Base-by-base conservation (phyloP, 2,888 invertebrate genomes). In the Perizoma affinitatum region DNA sequence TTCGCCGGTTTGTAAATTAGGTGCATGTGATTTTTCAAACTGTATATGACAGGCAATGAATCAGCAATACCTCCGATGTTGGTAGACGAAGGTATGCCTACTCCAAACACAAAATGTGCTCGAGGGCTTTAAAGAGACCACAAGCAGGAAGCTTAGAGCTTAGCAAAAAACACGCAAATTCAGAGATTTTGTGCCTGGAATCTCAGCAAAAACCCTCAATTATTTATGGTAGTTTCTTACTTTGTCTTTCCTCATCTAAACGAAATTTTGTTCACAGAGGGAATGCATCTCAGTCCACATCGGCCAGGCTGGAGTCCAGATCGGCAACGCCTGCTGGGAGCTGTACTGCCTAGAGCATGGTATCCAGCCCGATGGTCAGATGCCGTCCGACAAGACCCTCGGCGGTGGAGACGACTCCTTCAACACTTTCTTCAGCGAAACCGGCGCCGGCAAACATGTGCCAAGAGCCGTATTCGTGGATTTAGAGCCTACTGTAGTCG, bases 401-500 rank as follows among this genome's bases (percentile, higher is more conserved):
- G 95, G 95, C 11, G 95, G 95, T 5, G 95, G 95, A 47, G 96
- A 96, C 74, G 96, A 96, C 84, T 95, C 95, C 56, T 96, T 96
- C 84, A 96, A 95, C 84, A 96, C 96, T 7, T 96, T 96, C 88
- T 96, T 96, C 87, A 95, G 95, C 67, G 96, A 96, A 78, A 96
- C 96, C 9, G 95, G 95, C 9, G 93, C 95, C 0, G 96, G 96
- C 34, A 96, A 98, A 82, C 97, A 98, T 78, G 97, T 98, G 35
- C 98, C 98, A 0, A 93, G 98, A 55, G 97, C 96, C 0, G 96
- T 98, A 43, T 97, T 97, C 79, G 96, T 98, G 6, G 98, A 98
- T 81, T 93, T 98, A 74, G 98, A 98, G 83, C 98, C 98, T 59
- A 98, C 98, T 70, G 98, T 98, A 42, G 97, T 98, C 58, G 96